These are phyloP conservation scores for Caranx ignobilis DNA, from an alignment of 2,113 vertebrate species.

Conservation along the genomic window DNA sequence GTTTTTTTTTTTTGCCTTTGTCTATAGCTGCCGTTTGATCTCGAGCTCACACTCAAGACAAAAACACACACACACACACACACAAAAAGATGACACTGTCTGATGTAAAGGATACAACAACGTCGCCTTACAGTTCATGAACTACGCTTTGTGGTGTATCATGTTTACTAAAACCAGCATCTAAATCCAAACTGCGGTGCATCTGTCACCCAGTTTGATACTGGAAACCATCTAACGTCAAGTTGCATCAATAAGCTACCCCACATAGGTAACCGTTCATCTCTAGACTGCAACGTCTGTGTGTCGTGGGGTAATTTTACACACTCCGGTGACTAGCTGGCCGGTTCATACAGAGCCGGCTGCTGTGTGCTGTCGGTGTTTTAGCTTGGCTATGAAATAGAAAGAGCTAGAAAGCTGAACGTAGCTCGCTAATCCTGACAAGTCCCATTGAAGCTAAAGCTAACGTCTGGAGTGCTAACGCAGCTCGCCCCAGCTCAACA, in stretches of 20 bases:
- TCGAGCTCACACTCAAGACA: constrained; percentile 35
- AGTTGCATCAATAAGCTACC: constrained; percentile 39
- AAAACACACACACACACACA: constrained; percentile 28
- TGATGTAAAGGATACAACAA: neutral
- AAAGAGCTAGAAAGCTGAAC: constrained; percentile 24
- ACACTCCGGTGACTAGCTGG: neutral
- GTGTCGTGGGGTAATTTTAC: neutral
- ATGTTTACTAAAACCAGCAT: neutral
- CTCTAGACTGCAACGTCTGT: neutral
- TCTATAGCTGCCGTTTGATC: constrained; percentile 11
- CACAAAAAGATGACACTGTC: neutral
- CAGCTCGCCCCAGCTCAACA: constrained; percentile 63
- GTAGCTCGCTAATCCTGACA: constrained; percentile 73
- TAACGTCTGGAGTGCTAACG: constrained; percentile 68
- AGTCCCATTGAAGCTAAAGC: constrained; percentile 72
- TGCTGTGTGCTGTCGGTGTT: neutral
- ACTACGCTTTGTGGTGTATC: neutral
- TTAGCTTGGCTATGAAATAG: constrained; percentile 1
- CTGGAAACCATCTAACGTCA: constrained; percentile 10
- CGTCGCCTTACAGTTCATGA: neutral
- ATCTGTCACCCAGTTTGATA: constrained; percentile 12
- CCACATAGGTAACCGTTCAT: constrained; percentile 9
- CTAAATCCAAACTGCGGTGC: constrained; percentile 2
- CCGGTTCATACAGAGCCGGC: neutral
- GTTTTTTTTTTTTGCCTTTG: constrained; percentile 24